These are phyloP conservation scores for Heterocephalus glaber DNA, from an alignment of 2,113 vertebrate genomes.

Conservation along the genomic window DNA sequence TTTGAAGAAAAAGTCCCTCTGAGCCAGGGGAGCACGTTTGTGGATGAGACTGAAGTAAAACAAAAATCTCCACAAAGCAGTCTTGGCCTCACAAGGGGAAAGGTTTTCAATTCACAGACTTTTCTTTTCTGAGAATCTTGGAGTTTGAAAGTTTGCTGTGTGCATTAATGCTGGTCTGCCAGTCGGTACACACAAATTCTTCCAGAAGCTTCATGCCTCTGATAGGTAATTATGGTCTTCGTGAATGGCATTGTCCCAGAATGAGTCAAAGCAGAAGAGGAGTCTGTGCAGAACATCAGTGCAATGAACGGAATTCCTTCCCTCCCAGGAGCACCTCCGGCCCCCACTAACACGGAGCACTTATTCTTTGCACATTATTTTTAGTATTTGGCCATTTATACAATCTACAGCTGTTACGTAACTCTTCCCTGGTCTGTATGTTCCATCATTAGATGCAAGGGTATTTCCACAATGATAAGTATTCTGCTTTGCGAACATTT, in stretches of 20 bases:
- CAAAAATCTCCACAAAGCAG: neutral
- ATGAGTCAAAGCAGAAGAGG: neutral
- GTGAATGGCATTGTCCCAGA: neutral
- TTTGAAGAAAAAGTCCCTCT: slow-evolving; percentile 35
- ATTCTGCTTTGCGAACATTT: neutral
- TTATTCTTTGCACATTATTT: neutral
- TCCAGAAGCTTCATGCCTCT: neutral
- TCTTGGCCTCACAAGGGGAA: neutral
- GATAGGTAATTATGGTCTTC: neutral
- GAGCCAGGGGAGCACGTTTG: neutral
- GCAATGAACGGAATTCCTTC: neutral
- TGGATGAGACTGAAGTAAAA: neutral
- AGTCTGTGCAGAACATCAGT: neutral
- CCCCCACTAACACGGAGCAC: neutral
- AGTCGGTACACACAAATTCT: neutral
- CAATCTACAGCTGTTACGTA: neutral
- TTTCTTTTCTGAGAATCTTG: neutral
- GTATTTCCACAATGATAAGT: neutral
- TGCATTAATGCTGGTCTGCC: slow-evolving; percentile 34
- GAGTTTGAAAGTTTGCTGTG: slow-evolving; percentile 35
- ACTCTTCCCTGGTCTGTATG: neutral
- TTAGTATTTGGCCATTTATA: neutral
- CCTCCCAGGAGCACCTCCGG: neutral
- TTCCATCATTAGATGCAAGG: neutral
- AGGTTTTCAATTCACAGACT: slow-evolving; percentile 29